Evolutionary conservation across 2,113 vertebrate genomes (phyloP).

Genomic region (Haplochromis vanheusdeni): DNA sequence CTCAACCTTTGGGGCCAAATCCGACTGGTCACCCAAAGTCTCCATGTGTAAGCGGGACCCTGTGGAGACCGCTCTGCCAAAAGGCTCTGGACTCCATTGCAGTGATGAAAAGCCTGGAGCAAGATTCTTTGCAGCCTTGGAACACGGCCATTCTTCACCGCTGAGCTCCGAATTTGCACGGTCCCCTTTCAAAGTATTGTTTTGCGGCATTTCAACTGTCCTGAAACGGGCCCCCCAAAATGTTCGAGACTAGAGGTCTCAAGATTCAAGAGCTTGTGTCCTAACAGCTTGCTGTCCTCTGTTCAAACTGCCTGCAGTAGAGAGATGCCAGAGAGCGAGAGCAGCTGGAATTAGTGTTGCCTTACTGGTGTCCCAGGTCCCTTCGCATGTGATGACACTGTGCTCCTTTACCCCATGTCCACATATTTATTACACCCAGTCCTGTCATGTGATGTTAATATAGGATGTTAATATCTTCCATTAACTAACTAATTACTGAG

Average conservation of each 20-base stretch:
- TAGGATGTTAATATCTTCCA: neutral
- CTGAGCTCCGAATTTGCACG: conserved; percentile 5
- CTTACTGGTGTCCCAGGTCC: neutral
- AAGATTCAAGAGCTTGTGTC: neutral
- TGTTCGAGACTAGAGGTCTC: neutral
- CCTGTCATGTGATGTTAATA: conserved; percentile 35
- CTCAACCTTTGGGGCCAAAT: neutral
- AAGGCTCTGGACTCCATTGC: conserved; percentile 30
- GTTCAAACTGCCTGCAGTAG: neutral
- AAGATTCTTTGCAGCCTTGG: conserved; percentile 1
- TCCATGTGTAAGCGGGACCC: neutral
- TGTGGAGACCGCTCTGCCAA: neutral
- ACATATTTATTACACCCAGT: neutral
- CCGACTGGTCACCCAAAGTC: neutral
- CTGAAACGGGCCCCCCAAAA: neutral
- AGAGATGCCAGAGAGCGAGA: neutral
- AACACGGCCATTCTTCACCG: neutral
- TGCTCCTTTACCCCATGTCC: neutral
- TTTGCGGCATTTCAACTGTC: conserved; percentile 23
- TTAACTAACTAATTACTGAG: neutral
- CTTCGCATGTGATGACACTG: conserved; percentile 2
- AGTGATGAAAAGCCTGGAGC: neutral
- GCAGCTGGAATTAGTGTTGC: neutral
- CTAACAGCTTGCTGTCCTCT: neutral
- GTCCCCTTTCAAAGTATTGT: conserved; percentile 32